Conservation (phyloP, 2,797 vertebrate species). For the Melanotaenia boesemani region DNA sequence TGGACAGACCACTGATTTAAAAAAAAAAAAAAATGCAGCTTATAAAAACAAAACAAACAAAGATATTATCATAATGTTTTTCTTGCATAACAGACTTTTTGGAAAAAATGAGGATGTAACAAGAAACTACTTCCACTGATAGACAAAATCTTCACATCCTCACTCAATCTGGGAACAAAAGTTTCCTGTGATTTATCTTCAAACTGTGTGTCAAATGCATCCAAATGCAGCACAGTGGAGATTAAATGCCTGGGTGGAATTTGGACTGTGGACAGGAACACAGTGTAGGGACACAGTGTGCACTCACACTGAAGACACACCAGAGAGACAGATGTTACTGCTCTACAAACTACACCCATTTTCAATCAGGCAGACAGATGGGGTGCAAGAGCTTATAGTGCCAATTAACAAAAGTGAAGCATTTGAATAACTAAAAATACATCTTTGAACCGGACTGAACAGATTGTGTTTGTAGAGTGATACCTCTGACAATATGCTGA, state of each 20-base stretch:
- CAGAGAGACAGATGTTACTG: slow-evolving; percentile 46
- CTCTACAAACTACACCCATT: slow-evolving; percentile 34
- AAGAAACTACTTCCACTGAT: background rate
- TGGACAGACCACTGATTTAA: slow-evolving; percentile 16
- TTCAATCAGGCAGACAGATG: slow-evolving; percentile 56
- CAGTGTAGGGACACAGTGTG: slow-evolving; percentile 34
- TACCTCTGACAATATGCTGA: slow-evolving; percentile 9
- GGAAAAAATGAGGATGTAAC: background rate
- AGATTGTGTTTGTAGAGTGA: slow-evolving; percentile 23
- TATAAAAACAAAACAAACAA: slow-evolving; percentile 16
- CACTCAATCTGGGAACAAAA: background rate
- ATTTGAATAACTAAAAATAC: slow-evolving; percentile 48
- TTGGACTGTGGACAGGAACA: slow-evolving; percentile 32
- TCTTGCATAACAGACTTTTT: slow-evolving; percentile 38
- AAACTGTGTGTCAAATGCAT: slow-evolving; percentile 11
- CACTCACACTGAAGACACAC: slow-evolving; percentile 1
- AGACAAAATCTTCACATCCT: background rate
- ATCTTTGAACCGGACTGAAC: slow-evolving; percentile 57
- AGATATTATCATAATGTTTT: slow-evolving; percentile 20
- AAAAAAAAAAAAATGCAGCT: slow-evolving; percentile 6
- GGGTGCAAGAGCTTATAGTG: slow-evolving; percentile 52
- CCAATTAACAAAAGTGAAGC: slow-evolving; percentile 75
- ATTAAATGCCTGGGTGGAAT: slow-evolving; percentile 30
- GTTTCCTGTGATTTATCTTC: slow-evolving; percentile 2
- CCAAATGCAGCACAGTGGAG: background rate